A percentile compares a stretch with the other conserved stretches of the same genome.
Conservation (phyloP, 2,113 vertebrate genomes). For the Odocoileus hemionus region DNA sequence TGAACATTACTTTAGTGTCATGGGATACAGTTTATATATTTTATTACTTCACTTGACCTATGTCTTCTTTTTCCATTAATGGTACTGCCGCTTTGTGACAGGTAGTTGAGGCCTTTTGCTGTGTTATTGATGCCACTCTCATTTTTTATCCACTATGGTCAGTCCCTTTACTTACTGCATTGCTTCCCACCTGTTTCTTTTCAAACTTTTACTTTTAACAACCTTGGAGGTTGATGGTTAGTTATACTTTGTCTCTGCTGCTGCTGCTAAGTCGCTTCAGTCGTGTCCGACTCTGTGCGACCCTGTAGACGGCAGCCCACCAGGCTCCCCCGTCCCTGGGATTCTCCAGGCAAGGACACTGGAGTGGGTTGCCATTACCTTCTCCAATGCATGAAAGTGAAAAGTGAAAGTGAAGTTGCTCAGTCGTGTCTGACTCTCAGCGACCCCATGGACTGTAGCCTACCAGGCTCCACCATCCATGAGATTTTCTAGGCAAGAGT, state of each 20-base stretch:
- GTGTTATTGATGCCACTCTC: background rate
- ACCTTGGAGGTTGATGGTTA: background rate
- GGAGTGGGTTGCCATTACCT: background rate
- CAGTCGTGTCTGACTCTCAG: rapidly evolving
- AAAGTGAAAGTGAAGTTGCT: background rate
- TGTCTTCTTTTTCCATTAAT: background rate
- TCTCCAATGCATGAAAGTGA: background rate
- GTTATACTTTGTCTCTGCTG: background rate
- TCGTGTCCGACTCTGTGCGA: rapidly evolving
- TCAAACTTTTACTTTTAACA: background rate
- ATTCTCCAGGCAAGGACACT: background rate
- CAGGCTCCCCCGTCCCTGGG: background rate
- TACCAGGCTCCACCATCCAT: background rate
- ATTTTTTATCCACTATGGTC: background rate
- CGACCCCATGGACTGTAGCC: background rate
- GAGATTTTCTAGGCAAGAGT: background rate
- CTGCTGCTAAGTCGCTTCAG: background rate
- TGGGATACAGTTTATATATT: background rate
- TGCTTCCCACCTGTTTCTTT: background rate
- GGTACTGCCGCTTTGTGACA: background rate
- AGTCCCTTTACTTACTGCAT: background rate
- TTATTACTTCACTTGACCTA: background rate
- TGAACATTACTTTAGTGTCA: background rate
- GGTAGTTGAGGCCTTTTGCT: background rate
- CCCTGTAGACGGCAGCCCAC: background rate